Evolutionary conservation across 2,888 invertebrate species (phyloP).

Genomic region (Morpho helenor): DNA sequence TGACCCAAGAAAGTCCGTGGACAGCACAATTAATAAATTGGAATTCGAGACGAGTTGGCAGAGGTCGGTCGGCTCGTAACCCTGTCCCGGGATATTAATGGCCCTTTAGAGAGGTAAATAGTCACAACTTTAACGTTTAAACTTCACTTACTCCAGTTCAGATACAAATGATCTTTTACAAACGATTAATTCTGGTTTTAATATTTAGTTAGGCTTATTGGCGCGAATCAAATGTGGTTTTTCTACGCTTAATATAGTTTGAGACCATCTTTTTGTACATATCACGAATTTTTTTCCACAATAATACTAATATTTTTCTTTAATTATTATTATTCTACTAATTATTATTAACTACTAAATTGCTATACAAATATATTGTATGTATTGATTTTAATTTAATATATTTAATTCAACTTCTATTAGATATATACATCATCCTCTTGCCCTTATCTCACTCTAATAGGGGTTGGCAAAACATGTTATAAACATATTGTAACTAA

Average conservation of each 20-base stretch:
- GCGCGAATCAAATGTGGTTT: no score
- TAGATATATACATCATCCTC: not conserved
- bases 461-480: no score
- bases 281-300: not conserved
- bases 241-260: no score
- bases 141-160: not conserved
- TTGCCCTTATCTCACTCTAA: no score
- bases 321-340: no score
- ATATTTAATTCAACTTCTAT: not conserved
- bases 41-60: constrained; percentile 10
- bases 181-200: no score
- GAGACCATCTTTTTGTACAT: no score
- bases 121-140: constrained; percentile 4
- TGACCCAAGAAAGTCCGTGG: not conserved
- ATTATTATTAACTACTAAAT: no score
- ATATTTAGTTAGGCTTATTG: no score
- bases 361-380: no score
- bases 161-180: no score
- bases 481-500: no score
- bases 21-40: constrained; percentile 6
- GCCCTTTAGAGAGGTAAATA: constrained; percentile 1
- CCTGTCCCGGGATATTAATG: constrained; percentile 15
- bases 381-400: not conserved
- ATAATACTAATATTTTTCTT: not conserved
- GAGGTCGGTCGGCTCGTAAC: constrained; percentile 18